A percentile compares a stretch with the other conserved stretches of the same genome.
phyloP scores from a whole-genome alignment of 2,888 invertebrate species.

The Petrolisthes cinctipes region DNA sequence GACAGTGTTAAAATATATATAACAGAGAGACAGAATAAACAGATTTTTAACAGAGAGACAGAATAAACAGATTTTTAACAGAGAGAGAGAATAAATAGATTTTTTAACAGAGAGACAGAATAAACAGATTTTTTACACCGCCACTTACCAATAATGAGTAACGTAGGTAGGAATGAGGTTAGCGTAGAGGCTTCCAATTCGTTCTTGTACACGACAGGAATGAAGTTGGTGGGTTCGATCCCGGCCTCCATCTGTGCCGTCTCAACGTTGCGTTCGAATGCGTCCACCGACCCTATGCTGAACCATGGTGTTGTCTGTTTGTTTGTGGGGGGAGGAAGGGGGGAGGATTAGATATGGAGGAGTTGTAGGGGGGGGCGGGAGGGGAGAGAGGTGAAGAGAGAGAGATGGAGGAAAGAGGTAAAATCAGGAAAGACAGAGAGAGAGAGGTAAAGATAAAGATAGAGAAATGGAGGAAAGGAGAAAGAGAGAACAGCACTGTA shows the following conservation, averaged over 20 bases:
- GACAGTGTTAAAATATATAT: too few species aligned
- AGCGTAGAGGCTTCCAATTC: conserved; percentile 87
- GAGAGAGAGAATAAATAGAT: too few species aligned
- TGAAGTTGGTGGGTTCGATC: conserved; percentile 88
- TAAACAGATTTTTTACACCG: too few species aligned
- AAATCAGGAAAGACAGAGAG: too few species aligned
- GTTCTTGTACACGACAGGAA: conserved; percentile 94
- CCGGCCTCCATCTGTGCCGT: conserved; percentile 94
- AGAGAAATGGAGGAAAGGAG: too few species aligned
- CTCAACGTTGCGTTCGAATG: conserved; percentile 96
- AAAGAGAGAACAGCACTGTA: too few species aligned
- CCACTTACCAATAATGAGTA: conserved; percentile 78
- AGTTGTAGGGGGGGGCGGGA: too few species aligned
- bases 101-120: too few species aligned
- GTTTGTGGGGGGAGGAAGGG: background rate
- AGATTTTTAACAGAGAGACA: too few species aligned
- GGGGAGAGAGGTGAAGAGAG: background rate
- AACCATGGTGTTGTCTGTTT: conserved; percentile 89
- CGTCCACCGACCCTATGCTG: conserved; percentile 98
- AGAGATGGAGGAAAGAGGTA: background rate
- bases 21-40: too few species aligned
- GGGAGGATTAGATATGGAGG: background rate
- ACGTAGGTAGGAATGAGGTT: conserved; percentile 83
- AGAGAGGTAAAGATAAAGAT: background rate
- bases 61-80: too few species aligned